Base-by-base conservation (phyloP, 2,797 vertebrate species). In the Arnoldichthys spilopterus region DNA sequence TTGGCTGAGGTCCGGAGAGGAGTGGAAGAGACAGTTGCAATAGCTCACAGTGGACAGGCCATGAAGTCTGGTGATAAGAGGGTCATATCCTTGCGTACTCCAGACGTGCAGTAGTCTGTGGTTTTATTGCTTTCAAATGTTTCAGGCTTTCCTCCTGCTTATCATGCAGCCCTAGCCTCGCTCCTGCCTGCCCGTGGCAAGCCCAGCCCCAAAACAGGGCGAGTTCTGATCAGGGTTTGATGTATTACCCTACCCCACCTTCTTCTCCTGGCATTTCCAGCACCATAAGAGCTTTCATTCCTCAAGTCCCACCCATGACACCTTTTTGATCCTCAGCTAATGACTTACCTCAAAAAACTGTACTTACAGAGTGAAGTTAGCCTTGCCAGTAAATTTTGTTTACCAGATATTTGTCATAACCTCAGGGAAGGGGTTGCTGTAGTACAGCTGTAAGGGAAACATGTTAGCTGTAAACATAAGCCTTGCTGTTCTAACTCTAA, bases 11-110 rank as follows among this genome's bases (percentile, higher is more conserved):
- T 87, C 82, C 79, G 49, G 64, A 79, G 77, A 75, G 49, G 79
- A 76, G 74, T 66, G 81, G 78, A 82, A 84, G 43, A 69, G 70
- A 81, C 76, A 72, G 76, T 85, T 88, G 71, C 87, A 86, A 87
- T 83, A 87, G 82, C 87, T 90, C 83, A 87, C 72, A 56, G 74
- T 49, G 80, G 78, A 89, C 85, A 89, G 82, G 71, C 77, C 76
- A 71, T 82, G 82, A 88, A 84, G 77, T 76, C 63, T 34, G 77
- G 40, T 85, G 82, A 88, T 85, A 81, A 83, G 76, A 66, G 69
- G 72, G 59, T 70, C 69, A 49, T 43, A 76, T 82, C 67, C 66
- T 72, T 45, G 51, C 56, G 28, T 12, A 34, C 43, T 53, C 28
- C 59, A 78, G 75, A 68, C 61, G 32, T 43, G 54, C 62, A 45